Conservation (phyloP, 2,113 vertebrate genomes). For the Gasterosteus nipponicus region DNA sequence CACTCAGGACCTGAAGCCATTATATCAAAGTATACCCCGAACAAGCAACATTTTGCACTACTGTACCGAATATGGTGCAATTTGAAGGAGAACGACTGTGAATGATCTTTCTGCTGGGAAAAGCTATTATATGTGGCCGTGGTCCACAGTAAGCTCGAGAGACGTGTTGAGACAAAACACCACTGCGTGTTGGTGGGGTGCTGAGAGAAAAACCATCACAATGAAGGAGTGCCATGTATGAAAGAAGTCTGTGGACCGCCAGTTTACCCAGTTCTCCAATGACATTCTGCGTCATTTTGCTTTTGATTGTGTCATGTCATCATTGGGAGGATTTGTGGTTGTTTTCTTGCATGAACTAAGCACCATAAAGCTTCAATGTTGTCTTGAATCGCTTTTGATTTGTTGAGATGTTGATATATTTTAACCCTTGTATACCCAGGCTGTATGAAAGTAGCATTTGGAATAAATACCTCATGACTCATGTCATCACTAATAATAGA, state of each 20-base stretch:
- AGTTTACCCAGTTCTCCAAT: not conserved
- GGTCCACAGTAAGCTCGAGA: slow-evolving; percentile 49
- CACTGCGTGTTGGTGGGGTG: slow-evolving; percentile 11
- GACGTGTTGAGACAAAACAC: slow-evolving; percentile 57
- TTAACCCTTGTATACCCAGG: not conserved
- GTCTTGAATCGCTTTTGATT: not conserved
- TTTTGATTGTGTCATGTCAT: slow-evolving; percentile 2
- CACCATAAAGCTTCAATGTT: not conserved
- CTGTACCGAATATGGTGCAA: slow-evolving; percentile 22
- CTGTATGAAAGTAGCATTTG: not conserved
- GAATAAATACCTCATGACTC: not conserved
- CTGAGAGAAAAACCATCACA: slow-evolving; percentile 19
- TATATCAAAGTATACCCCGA: slow-evolving; percentile 32
- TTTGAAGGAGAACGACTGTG: slow-evolving; percentile 48
- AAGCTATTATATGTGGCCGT: slow-evolving; percentile 62
- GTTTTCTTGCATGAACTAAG: not conserved
- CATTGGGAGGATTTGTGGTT: not conserved
- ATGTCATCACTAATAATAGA: not conserved
- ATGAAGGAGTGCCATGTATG: slow-evolving; percentile 20
- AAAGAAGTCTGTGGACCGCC: not conserved
- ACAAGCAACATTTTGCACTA: slow-evolving; percentile 4
- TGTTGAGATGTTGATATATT: not conserved
- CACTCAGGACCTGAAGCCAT: slow-evolving; percentile 14
- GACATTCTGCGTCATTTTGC: not conserved
- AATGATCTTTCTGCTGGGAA: slow-evolving; percentile 46